A percentile compares a stretch with the other conserved stretches of the same genome.
Conservation (phyloP, 2,888 invertebrate genomes). For the Phymatocera aterrima region DNA sequence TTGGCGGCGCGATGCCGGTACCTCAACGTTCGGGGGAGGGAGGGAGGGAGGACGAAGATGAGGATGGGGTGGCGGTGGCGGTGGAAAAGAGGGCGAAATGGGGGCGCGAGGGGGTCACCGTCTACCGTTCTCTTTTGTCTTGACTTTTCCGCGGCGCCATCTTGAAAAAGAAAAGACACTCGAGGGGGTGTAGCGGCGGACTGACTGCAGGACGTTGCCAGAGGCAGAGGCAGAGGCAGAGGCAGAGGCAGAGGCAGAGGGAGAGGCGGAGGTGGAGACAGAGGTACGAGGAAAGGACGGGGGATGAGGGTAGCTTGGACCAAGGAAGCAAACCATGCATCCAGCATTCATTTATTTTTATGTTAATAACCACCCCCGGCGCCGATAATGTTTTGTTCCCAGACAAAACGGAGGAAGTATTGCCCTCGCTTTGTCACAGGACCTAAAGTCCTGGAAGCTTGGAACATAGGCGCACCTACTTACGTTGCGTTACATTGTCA, state of each 20-base stretch:
- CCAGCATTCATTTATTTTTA: slow-evolving; percentile 47
- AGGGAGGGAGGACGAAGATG: background rate
- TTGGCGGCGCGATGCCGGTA: slow-evolving; percentile 36
- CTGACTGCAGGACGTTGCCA: slow-evolving; percentile 10
- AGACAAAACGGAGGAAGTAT: background rate
- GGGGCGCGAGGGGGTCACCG: slow-evolving; percentile 33
- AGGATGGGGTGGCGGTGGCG: background rate
- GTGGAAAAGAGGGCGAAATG: background rate
- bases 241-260: background rate
- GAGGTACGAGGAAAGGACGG: background rate
- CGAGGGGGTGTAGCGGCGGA: slow-evolving; percentile 22
- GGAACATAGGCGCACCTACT: too few relatives aligned
- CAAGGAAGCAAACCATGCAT: slow-evolving; percentile 34
- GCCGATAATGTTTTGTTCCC: slow-evolving; percentile 27
- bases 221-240: background rate
- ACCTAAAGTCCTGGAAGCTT: too few relatives aligned
- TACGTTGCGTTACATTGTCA: too few relatives aligned
- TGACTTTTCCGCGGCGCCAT: slow-evolving; percentile 40
- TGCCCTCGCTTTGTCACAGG: background rate
- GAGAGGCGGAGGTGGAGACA: background rate
- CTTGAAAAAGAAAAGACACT: slow-evolving; percentile 43
- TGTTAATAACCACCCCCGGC: slow-evolving; percentile 45
- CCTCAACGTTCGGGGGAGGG: slow-evolving; percentile 4
- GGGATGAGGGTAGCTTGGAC: slow-evolving; percentile 20
- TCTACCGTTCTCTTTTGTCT: slow-evolving; percentile 44